Conservation (phyloP, 2,797 vertebrate genomes). For the Gymnodraco acuticeps region DNA sequence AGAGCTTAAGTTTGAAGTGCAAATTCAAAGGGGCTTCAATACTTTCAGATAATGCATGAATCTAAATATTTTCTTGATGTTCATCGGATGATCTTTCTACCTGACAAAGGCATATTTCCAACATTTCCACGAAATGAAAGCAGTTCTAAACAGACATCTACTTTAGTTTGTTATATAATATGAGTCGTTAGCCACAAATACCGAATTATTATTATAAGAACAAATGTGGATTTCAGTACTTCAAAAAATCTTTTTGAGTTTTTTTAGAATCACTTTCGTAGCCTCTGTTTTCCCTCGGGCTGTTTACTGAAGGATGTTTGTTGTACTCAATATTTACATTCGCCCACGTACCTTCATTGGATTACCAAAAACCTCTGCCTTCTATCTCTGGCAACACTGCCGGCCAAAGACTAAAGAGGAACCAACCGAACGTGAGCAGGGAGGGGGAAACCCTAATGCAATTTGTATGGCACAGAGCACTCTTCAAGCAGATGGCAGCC, state of each 20-base stretch:
- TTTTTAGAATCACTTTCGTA: conserved; percentile 49
- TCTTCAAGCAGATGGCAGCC: conserved; percentile 65
- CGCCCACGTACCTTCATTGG: conserved; percentile 65
- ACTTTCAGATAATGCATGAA: conserved; percentile 8
- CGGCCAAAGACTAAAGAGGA: conserved; percentile 61
- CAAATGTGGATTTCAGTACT: conserved; percentile 16
- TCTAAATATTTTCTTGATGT: neutral
- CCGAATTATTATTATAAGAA: conserved; percentile 3
- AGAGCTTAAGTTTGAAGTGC: conserved; percentile 4
- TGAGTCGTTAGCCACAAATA: conserved; percentile 17
- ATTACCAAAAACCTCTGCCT: conserved; percentile 66
- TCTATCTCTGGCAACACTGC: conserved; percentile 46
- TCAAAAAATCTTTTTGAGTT: conserved; percentile 22
- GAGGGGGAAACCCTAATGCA: conserved; percentile 61
- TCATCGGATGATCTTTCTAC: neutral
- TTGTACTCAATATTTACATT: conserved; percentile 73
- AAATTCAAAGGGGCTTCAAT: conserved; percentile 17
- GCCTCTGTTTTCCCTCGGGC: conserved; percentile 56
- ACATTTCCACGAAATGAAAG: too few relatives aligned
- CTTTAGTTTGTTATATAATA: neutral
- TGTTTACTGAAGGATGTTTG: conserved; percentile 67
- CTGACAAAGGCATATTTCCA: too few relatives aligned
- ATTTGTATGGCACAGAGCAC: conserved; percentile 70
- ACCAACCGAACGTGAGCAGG: conserved; percentile 34
- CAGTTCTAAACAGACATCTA: neutral